Evolutionary conservation across 2,113 vertebrate species (phyloP), one percentile per base, ranked within the genome.

Genomic region (Pipa parva): DNA sequence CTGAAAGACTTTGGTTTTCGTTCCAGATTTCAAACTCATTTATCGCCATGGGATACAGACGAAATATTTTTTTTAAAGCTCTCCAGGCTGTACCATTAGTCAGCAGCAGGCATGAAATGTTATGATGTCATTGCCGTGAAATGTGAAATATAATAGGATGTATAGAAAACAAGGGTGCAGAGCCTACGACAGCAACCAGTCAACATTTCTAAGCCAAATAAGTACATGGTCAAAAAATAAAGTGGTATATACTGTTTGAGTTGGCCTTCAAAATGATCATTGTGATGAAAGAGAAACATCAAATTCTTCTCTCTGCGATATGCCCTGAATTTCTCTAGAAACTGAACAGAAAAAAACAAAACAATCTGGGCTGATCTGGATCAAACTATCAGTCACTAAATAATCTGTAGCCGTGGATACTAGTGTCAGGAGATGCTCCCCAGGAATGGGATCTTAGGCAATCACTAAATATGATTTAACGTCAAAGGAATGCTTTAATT

Each of bases 401-500:
- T 69, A 54, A 61, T 69, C 39, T 15, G 49, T 54, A 29, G 28
- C 57, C 33, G 31, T 22, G 25, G 57, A 46, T 61, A 42, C 66
- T 45, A 28, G 66, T 61, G 51, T 59, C 66, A 61, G 33, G 31
- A 54, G 25, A 61, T 60, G 37, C 58, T 54, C 60, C 48, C 55
- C 18, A n/a, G 63, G 13, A 22, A 2, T 0, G 1, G 10, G 26
- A 55, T 0, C 18, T 33, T 42, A 63, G 71, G 15, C n/a, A 67
- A 69, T 66, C 18, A 61, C 66, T 56, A 71, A 55, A n/a, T 63
- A 63, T 79, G 74, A 81, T 46, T 63, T 64, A 59, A 76, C 0
- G 25, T 2, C 13, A 9, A 28, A 76, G 50, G 78, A 79, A 81
- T 76, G 75, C 73, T 76, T 74, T 52, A 71, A 71, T 74, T 60